phyloP scores from a whole-genome alignment of 1,140 invertebrate species.

The Lepidostoma basale region DNA sequence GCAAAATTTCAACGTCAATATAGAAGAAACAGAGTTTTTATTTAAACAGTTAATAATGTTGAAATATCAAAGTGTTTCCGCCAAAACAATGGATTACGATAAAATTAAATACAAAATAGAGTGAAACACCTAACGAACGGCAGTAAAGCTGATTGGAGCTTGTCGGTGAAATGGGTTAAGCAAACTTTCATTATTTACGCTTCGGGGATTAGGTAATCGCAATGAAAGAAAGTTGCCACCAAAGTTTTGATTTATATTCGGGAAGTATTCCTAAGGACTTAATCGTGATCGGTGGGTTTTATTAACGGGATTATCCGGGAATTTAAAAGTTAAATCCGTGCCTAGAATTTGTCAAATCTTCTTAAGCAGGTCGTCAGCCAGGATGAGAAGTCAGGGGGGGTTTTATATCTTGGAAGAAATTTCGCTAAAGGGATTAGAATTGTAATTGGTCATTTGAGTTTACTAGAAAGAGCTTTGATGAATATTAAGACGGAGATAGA shows the following conservation, averaged over 20 bases:
- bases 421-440: not conserved
- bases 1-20: too few relatives aligned
- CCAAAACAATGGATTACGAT: too few relatives aligned
- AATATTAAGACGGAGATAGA: not conserved
- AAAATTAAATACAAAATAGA: too few relatives aligned
- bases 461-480: not conserved
- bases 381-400: not conserved
- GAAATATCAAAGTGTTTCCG: too few relatives aligned
- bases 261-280: not conserved
- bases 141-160: too few relatives aligned
- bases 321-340: constrained; percentile 14
- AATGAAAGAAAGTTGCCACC: not conserved
- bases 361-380: not conserved
- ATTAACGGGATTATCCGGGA: constrained; percentile 6
- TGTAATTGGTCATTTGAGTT: constrained; percentile 21
- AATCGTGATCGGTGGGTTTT: constrained; percentile 8
- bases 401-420: constrained; percentile 1
- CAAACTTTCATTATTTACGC: not conserved
- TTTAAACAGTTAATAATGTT: too few relatives aligned
- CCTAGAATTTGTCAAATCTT: not conserved
- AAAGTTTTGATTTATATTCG: constrained; percentile 7
- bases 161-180: too few relatives aligned
- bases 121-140: too few relatives aligned
- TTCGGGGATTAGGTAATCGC: not conserved
- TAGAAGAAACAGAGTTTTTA: too few relatives aligned